These are phyloP conservation scores for Callithrix jacchus DNA, from an alignment of 2,113 vertebrate species.

Conservation along the genomic window DNA sequence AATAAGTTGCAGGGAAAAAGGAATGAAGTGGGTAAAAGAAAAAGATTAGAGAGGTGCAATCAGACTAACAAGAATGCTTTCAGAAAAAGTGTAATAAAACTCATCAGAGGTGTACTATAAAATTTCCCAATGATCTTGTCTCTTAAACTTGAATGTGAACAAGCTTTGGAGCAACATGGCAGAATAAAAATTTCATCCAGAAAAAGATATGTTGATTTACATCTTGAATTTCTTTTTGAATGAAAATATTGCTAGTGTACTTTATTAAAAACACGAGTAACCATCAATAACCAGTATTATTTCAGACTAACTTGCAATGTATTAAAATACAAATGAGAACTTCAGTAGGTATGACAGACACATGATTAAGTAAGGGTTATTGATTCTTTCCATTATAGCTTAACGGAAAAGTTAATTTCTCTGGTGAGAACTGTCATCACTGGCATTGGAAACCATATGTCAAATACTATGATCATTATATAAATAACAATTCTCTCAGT, in stretches of 20 bases:
- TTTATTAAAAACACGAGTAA: not conserved
- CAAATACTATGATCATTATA: conserved; percentile 12
- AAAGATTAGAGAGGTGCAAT: not conserved
- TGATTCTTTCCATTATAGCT: conserved; percentile 38
- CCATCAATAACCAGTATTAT: not conserved
- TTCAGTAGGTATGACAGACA: not conserved
- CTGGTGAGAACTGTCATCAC: not conserved
- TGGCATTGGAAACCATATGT: not conserved
- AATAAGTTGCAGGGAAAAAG: not conserved
- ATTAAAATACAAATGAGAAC: conserved; percentile 25
- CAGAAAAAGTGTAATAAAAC: not conserved
- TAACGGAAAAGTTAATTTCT: conserved; percentile 56
- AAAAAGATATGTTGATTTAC: conserved; percentile 6
- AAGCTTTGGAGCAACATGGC: not conserved
- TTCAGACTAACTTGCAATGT: conserved; percentile 20
- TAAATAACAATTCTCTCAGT: not conserved
- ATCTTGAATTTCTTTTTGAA: not conserved
- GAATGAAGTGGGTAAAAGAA: not conserved
- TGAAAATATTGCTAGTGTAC: not conserved
- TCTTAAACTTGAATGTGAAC: not conserved
- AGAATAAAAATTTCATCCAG: not conserved
- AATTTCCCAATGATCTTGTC: not conserved
- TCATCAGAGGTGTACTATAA: not conserved
- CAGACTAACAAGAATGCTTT: not conserved
- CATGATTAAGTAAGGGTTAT: not conserved